Evolutionary conservation across 2,113 vertebrate species (phyloP).

Genomic region (Halcyon senegalensis): DNA sequence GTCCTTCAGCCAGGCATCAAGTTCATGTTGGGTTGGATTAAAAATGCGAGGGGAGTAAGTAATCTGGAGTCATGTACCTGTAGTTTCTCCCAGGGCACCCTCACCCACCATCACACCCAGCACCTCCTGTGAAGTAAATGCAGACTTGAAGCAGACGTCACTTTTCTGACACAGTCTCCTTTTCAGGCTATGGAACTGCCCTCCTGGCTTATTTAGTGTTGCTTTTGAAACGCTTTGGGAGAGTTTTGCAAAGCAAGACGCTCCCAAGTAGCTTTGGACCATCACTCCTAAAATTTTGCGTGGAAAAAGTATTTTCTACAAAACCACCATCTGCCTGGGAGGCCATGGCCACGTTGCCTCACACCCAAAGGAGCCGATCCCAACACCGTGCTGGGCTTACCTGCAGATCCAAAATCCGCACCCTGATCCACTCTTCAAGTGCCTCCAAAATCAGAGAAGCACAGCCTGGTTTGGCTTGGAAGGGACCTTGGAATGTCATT

Average conservation of each 20-base stretch:
- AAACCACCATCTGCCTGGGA: background rate
- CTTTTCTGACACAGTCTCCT: background rate
- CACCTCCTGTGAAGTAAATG: background rate
- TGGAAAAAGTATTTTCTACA: background rate
- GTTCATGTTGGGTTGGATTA: background rate
- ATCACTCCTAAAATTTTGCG: background rate
- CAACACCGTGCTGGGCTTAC: background rate
- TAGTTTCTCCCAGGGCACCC: background rate
- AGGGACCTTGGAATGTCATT: too few relatives aligned
- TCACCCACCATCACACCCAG: background rate
- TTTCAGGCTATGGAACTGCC: rapidly evolving
- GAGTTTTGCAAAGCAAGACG: background rate
- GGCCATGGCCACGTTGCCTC: background rate
- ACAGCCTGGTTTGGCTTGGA: too few relatives aligned
- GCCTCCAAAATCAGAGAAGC: background rate
- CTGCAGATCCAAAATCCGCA: background rate
- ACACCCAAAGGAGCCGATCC: background rate
- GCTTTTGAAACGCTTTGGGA: background rate
- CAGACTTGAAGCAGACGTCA: background rate
- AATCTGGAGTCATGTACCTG: background rate
- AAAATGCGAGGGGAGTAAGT: background rate
- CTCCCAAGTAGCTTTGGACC: background rate
- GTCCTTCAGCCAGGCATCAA: background rate
- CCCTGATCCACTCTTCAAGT: background rate
- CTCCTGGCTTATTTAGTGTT: background rate